These are phyloP conservation scores for Heliothis subflexa DNA, from an alignment of 1,140 invertebrate species.

Conservation along the genomic window DNA sequence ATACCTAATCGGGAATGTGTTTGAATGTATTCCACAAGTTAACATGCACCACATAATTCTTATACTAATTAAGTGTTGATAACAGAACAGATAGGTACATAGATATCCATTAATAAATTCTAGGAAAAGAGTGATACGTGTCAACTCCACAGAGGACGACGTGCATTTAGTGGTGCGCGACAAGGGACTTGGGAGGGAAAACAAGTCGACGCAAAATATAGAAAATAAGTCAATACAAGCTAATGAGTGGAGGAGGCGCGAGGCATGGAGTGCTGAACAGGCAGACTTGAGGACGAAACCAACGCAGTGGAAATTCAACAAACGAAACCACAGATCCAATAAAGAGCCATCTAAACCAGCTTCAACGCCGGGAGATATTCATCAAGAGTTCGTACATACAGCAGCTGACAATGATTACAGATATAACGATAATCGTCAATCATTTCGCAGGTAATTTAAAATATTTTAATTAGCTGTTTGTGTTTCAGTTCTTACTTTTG, in stretches of 20 bases:
- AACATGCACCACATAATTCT: conserved; percentile 29
- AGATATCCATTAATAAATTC: conserved; percentile 86
- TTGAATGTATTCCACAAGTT: background rate
- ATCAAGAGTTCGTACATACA: conserved; percentile 80
- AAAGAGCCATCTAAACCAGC: conserved; percentile 80
- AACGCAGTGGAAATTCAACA: conserved; percentile 91
- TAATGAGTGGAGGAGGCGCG: conserved; percentile 90
- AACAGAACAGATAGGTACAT: conserved; percentile 82
- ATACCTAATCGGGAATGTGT: background rate
- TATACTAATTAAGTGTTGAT: conserved; percentile 52
- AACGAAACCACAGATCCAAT: conserved; percentile 86
- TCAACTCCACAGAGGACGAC: conserved; percentile 91
- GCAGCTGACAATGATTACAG: conserved; percentile 83
- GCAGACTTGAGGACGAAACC: conserved; percentile 88
- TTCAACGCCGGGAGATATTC: conserved; percentile 79
- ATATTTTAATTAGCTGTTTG: background rate
- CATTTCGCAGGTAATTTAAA: conserved; percentile 77
- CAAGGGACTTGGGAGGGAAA: conserved; percentile 89
- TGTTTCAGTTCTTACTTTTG: background rate
- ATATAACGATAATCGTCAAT: conserved; percentile 81
- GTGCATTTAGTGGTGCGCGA: conserved; percentile 89
- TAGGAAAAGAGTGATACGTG: conserved; percentile 91
- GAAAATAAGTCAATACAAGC: conserved; percentile 88
- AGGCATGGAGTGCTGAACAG: conserved; percentile 92
- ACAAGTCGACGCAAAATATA: conserved; percentile 89